These are phyloP conservation scores for Micropoecilia bifurca DNA, from an alignment of 2,797 vertebrate species.

Conservation along the genomic window DNA sequence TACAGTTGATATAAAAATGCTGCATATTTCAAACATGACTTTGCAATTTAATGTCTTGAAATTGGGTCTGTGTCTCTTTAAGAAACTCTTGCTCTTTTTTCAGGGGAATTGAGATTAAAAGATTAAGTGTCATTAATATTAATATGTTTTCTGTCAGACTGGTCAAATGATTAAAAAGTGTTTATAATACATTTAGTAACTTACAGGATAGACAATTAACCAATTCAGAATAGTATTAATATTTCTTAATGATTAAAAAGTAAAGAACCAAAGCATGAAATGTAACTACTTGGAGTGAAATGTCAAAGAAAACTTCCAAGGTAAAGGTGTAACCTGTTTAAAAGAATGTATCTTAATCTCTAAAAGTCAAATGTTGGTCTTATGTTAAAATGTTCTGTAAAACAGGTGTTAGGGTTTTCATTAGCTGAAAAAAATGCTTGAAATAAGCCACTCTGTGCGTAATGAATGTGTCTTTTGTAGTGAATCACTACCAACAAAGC, in stretches of 20 bases:
- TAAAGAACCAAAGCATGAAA: neutral
- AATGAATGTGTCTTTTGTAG: neutral
- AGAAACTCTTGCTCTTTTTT: no score
- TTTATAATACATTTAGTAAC: neutral
- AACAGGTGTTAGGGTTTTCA: neutral
- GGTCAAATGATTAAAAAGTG: neutral
- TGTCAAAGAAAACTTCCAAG: neutral
- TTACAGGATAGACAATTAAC: neutral
- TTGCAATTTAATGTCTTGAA: no score
- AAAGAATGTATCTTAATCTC: neutral
- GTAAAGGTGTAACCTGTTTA: neutral
- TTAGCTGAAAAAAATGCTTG: neutral
- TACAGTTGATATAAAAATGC: no score
- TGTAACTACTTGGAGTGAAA: neutral
- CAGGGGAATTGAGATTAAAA: neutral
- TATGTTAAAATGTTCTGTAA: neutral
- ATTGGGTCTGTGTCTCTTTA: no score
- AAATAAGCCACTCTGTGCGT: neutral
- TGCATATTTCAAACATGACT: no score
- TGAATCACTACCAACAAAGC: neutral
- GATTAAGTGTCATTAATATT: neutral
- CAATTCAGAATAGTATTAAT: neutral
- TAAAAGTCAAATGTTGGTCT: neutral
- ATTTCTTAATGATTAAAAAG: neutral
- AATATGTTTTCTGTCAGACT: neutral